Evolutionary conservation across 2,797 vertebrate species (phyloP).

Genomic region (Margarornis squamiger): DNA sequence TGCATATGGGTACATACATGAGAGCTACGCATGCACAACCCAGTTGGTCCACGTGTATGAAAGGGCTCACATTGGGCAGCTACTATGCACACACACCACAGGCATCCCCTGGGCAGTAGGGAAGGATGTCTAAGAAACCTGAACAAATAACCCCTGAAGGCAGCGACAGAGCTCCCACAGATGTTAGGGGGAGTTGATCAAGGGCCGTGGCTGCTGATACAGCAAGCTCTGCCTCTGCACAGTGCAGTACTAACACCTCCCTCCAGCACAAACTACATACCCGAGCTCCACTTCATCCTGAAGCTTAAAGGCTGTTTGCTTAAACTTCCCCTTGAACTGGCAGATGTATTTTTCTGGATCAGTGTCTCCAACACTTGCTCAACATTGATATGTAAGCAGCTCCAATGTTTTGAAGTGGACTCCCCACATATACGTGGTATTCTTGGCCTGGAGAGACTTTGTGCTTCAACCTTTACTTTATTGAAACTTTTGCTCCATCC

Average conservation of each 20-base stretch:
- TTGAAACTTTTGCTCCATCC: neutral
- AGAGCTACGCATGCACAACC: neutral
- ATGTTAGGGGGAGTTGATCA: neutral
- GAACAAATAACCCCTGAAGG: neutral
- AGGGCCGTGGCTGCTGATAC: fast-evolving
- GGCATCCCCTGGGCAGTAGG: neutral
- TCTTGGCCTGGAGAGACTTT: neutral
- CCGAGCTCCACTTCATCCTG: neutral
- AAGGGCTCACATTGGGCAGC: neutral
- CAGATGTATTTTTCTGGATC: neutral
- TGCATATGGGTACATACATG: no score
- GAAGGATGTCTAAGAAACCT: neutral
- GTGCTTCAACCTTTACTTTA: neutral
- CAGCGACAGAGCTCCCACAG: neutral
- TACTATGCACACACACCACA: neutral
- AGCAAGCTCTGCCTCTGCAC: neutral
- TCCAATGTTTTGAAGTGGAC: neutral
- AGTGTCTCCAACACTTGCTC: neutral
- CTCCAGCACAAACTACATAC: neutral
- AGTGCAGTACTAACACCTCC: neutral
- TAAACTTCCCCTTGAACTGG: neutral
- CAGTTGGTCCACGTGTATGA: fast-evolving
- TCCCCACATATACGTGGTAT: neutral
- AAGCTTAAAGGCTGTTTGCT: neutral
- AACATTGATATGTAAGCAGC: neutral